Conservation (phyloP, 2,113 vertebrate genomes). For the Lycaon pictus region DNA sequence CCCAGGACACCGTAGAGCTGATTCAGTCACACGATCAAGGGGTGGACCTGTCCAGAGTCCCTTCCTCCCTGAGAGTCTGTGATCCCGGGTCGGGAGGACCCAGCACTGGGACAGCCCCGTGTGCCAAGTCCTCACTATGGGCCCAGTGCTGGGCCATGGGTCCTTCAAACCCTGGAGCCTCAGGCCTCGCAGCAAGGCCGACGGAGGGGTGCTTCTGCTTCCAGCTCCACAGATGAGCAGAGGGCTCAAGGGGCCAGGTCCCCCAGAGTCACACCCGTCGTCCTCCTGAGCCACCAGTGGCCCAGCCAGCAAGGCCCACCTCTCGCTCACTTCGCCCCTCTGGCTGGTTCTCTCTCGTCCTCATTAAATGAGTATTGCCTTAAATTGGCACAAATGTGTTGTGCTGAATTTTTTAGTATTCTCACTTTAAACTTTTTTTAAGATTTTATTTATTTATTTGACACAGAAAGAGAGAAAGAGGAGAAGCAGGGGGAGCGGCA, state of each 20-base stretch:
- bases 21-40: not conserved
- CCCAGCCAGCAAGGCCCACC: not conserved
- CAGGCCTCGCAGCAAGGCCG: not conserved
- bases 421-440: too few species aligned
- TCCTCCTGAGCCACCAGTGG: not conserved
- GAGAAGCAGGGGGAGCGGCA: too few species aligned
- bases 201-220: accelerated
- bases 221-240: not conserved
- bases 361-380: not conserved
- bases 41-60: not conserved
- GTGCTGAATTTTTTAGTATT: not conserved
- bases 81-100: not conserved
- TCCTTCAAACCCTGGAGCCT: not conserved
- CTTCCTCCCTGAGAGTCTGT: not conserved
- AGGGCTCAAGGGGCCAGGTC: accelerated
- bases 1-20: not conserved
- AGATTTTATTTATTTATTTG: too few species aligned
- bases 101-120: too few species aligned
- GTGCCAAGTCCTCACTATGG: too few species aligned
- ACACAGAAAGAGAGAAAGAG: too few species aligned
- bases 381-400: not conserved
- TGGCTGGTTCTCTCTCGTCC: not conserved
- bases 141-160: accelerated
- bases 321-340: not conserved
- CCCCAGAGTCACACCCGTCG: accelerated